phyloP scores from a whole-genome alignment of 2,888 invertebrate species.

The Thyatira batis region DNA sequence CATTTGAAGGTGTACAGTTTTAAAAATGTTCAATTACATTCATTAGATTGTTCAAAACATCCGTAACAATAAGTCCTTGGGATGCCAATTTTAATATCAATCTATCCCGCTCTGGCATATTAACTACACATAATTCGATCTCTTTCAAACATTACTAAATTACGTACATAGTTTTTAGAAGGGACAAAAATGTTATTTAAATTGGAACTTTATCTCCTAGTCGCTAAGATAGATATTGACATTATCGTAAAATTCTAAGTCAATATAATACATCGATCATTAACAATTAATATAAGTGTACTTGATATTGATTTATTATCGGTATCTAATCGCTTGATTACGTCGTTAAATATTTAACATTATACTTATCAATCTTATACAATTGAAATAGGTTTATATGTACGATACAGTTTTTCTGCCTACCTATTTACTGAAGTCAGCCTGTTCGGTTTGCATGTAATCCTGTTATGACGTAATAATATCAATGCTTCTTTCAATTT shows the following conservation, averaged over 20 bases:
- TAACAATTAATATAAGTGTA: neutral
- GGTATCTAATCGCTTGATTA: neutral
- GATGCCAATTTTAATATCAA: neutral
- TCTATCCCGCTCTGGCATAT: neutral
- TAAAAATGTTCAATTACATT: neutral
- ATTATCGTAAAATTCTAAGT: neutral
- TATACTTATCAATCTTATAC: neutral
- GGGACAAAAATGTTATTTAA: neutral
- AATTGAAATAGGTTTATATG: neutral
- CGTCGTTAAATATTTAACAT: neutral
- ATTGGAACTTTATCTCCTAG: neutral
- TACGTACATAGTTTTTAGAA: neutral
- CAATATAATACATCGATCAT: neutral
- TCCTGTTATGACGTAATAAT: constrained; percentile 27
- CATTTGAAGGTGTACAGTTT: neutral
- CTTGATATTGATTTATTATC: neutral
- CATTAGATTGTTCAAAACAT: neutral
- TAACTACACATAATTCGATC: neutral
- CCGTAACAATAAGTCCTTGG: neutral
- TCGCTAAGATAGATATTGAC: neutral
- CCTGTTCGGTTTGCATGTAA: constrained; percentile 44
- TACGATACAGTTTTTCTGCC: neutral
- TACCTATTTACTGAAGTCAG: constrained; percentile 4
- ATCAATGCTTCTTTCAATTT: constrained; percentile 51
- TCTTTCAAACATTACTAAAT: neutral